Base-by-base conservation (phyloP, 92 coral and sea anemone genomes). In the Phymanthus crucifer region DNA sequence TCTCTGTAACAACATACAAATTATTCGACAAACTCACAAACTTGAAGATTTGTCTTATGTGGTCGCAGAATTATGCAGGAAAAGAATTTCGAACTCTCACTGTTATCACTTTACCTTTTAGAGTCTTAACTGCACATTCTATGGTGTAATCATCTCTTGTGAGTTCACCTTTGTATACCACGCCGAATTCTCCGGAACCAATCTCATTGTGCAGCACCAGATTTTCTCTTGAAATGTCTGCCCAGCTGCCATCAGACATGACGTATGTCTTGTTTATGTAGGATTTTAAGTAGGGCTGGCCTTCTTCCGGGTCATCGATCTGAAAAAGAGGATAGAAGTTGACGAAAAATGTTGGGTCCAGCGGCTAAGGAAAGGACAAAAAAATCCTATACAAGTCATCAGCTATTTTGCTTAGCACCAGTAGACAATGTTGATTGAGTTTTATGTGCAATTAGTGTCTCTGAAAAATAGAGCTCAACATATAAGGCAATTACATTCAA, bases 71-170 rank as follows among this genome's bases (percentile, higher is more conserved):
- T 1, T 4, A 38, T 38, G n/a, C n/a, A 38, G 10, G 10, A 38
- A 38, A 38, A 38, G 43, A 10, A 4, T 38, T 38, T 38, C 43
- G 43, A 38, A 38, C 43, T 38, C 13, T 0, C 48, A 10, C 14
- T 43, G 48, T 17, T 48, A 10, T 7, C 10, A 29, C 40, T 79
- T 74, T 70, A 85, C 89, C 71, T 85, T 80, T 79, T 27, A 80
- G 36, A 70, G 81, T 85, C 52, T 80, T 85, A n/a, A 85, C 89
- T n/a, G 89, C 89, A 74, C 89, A 85, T 21, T 58, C 76, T 13
- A 5, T 66, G 16, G 40, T 1, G 9, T 56, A 2, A 8, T 33
- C 78, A 54, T 64, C 71, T n/a, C 38, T 13, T 7, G 18, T 8
- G 19, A 85, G 31, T 23, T 36, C 17, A 4, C 84, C 85, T 50